Base-by-base conservation (phyloP, 2,113 vertebrate species). In the Otis tarda region DNA sequence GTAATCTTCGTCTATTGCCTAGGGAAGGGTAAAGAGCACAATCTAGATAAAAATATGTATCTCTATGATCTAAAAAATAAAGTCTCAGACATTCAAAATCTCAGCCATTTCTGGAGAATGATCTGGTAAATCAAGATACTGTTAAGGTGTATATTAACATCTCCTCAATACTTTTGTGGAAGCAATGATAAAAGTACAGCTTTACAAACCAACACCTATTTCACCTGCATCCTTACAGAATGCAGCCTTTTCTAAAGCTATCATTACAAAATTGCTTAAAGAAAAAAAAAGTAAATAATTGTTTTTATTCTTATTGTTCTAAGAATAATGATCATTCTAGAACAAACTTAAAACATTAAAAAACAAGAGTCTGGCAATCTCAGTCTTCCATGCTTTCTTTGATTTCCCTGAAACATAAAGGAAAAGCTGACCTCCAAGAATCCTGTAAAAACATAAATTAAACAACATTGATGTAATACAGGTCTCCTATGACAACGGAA, bases 221-320 rank as follows among this genome's bases (percentile, higher is more conserved):
- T 84, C 31, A 63, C 9, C 49, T 43, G 13, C 39, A 78, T 45
- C 35, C 63, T 61, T 74, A 68, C 9, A 39, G 28, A 76, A 70
- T 1, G 4, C 25, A 64, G 23, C 7, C 18, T 91, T 73, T 90
- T 64, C 35, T 68, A 30, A 82, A 64, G 22, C 31, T 75, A 61
- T 22, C 27, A 23, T 25, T 60, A 50, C 9, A 59, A 53, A 14
- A 76, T 0, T 39, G 7, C 33, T 77, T 71, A 64, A 57, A 41
- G 14, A 27, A 70, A 65, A 47, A n/a, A n/a, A 50, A 17, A 41
- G 18, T 8, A 3, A 41, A 21, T 9, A 3, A 22, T 9, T 0
- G 1, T 8, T 70, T 89, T 87, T 37, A 68, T 49, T 68, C 14
- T 60, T 56, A 25, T 41, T 61, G 53, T 68, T 65, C 41, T 55